Conservation (phyloP, 2,113 vertebrate species). For the Percopsis transmontana region DNA sequence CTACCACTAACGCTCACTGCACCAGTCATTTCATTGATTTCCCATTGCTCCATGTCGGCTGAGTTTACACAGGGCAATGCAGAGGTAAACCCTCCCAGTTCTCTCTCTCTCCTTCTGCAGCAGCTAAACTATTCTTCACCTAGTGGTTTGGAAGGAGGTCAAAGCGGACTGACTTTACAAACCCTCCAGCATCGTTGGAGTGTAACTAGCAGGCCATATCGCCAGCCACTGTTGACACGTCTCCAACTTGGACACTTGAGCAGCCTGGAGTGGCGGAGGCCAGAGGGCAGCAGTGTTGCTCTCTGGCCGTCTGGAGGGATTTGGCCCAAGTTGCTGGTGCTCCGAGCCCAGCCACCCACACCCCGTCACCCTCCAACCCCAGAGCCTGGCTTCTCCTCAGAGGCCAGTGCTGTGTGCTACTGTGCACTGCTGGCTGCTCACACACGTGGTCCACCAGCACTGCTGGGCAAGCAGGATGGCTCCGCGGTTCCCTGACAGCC, state of each 20-base stretch:
- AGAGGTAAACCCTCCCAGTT: conserved; percentile 35
- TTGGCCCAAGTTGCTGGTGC: conserved; percentile 33
- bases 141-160: not conserved
- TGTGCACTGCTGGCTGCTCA: conserved; percentile 38
- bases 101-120: conserved; percentile 4
- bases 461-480: conserved; percentile 35
- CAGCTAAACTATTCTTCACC: conserved; percentile 8
- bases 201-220: not conserved
- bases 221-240: not conserved
- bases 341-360: not conserved
- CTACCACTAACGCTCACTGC: conserved; percentile 62
- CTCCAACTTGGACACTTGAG: conserved; percentile 4
- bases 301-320: conserved; percentile 9
- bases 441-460: conserved; percentile 45
- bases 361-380: conserved; percentile 20
- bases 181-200: not conserved
- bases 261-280: conserved; percentile 3
- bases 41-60: conserved; percentile 65
- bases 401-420: conserved; percentile 40
- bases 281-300: conserved; percentile 11
- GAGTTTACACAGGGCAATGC: conserved; percentile 58
- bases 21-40: conserved; percentile 71
- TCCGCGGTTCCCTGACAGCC: conserved; percentile 51
- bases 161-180: conserved; percentile 19
- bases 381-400: conserved; percentile 49